A percentile compares a stretch with the other conserved stretches of the same genome.
These are phyloP conservation scores for Anoplius nigerrimus DNA, from an alignment of 2,888 invertebrate species.

Conservation along the genomic window DNA sequence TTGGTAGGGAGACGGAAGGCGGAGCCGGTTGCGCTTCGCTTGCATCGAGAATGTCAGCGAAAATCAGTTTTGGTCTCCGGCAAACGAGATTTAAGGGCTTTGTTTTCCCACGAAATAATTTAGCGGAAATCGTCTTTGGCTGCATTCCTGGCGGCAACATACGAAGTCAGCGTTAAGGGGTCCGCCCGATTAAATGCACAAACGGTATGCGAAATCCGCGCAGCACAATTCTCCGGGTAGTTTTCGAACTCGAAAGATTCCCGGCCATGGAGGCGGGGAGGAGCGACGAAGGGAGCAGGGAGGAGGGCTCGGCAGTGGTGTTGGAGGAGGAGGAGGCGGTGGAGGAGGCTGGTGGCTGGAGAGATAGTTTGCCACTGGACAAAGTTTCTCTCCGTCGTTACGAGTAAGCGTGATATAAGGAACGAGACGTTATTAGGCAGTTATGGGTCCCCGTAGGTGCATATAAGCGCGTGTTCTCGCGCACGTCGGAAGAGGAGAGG, in stretches of 20 bases:
- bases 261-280: neutral
- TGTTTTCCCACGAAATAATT: no score
- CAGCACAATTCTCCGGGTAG: constrained; percentile 5
- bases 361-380: constrained; percentile 11
- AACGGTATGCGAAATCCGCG: neutral
- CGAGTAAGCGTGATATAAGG: constrained; percentile 63
- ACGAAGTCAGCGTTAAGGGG: no score
- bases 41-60: no score
- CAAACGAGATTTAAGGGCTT: no score
- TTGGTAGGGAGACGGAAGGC: no score
- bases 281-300: neutral
- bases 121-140: no score
- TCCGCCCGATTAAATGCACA: neutral
- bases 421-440: constrained; percentile 69
- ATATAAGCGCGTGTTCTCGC: constrained; percentile 48
- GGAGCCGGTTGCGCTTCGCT: no score
- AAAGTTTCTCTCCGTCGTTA: constrained; percentile 44
- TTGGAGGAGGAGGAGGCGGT: no score
- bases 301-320: no score
- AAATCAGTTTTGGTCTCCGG: no score
- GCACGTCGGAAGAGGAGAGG: constrained; percentile 12
- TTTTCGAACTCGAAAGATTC: constrained; percentile 34
- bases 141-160: no score
- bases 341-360: constrained; percentile 1
- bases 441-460: constrained; percentile 68